phyloP scores from a whole-genome alignment of 2,888 invertebrate genomes.

The Vesta saturnalis region DNA sequence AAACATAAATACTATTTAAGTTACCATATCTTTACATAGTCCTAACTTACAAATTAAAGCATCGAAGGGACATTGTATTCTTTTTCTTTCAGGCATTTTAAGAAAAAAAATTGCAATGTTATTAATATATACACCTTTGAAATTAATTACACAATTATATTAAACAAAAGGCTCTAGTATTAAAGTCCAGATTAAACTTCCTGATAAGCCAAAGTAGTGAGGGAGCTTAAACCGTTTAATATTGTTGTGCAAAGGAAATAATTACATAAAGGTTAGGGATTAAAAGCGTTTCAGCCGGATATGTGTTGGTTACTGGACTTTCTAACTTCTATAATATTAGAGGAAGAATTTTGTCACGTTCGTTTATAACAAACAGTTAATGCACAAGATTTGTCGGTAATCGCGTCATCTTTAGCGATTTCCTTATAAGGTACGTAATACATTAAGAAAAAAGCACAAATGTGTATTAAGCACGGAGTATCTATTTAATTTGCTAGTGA shows the following conservation, averaged over 20 bases:
- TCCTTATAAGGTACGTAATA: too few relatives aligned
- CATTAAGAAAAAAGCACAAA: too few relatives aligned
- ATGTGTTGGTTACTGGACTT: conserved; percentile 29
- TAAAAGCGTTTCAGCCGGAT: conserved; percentile 41
- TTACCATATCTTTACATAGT: too few relatives aligned
- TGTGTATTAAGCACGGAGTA: too few relatives aligned
- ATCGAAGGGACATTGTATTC: too few relatives aligned
- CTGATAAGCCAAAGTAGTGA: conserved; percentile 26
- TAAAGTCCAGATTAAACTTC: conserved; percentile 30
- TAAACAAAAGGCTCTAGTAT: conserved; percentile 19
- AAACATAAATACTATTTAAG: too few relatives aligned
- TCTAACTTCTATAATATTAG: conserved; percentile 28
- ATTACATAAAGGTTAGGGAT: conserved; percentile 39
- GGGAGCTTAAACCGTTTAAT: conserved; percentile 40
- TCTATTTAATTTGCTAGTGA: too few relatives aligned
- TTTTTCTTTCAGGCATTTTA: too few relatives aligned
- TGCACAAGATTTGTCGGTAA: neutral
- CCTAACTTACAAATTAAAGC: too few relatives aligned
- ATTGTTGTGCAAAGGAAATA: conserved; percentile 42
- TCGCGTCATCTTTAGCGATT: too few relatives aligned
- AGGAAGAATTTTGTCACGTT: conserved; percentile 19
- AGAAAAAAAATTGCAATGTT: neutral
- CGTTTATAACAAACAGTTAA: conserved; percentile 14
- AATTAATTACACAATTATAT: conserved; percentile 29
- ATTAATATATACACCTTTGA: conserved; percentile 11